Evolutionary conservation across 2,888 invertebrate species (phyloP).

Genomic region (Asteroscopus sphinx): DNA sequence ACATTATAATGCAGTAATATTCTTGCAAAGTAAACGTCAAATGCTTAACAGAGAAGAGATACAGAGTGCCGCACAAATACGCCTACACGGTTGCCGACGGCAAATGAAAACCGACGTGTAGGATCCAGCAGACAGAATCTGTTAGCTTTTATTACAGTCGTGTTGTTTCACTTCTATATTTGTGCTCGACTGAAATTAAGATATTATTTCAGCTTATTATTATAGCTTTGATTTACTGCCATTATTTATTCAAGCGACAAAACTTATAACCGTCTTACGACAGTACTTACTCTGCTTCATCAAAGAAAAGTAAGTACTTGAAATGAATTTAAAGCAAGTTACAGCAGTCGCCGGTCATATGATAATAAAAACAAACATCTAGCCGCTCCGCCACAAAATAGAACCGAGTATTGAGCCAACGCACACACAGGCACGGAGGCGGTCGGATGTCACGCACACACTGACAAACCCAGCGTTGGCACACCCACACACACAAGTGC

Average conservation of each 20-base stretch:
- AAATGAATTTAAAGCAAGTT: slow-evolving; percentile 66
- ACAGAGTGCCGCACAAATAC: slow-evolving; percentile 61
- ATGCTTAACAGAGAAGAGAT: slow-evolving; percentile 21
- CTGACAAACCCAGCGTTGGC: slow-evolving; percentile 63
- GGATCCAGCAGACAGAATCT: slow-evolving; percentile 12
- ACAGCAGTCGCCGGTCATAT: slow-evolving; percentile 83
- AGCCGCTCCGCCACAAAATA: slow-evolving; percentile 86
- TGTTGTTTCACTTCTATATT: neutral
- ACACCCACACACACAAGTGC: slow-evolving; percentile 75
- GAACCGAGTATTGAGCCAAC: slow-evolving; percentile 88
- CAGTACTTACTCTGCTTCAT: slow-evolving; percentile 20
- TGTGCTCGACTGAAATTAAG: neutral
- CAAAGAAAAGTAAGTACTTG: slow-evolving; percentile 33
- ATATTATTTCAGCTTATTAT: neutral
- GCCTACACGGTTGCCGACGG: slow-evolving; percentile 66
- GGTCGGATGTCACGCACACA: slow-evolving; percentile 86
- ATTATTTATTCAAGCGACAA: slow-evolving; percentile 16
- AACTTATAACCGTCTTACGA: slow-evolving; percentile 20
- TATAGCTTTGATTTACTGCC: slow-evolving; percentile 1
- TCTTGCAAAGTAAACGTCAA: slow-evolving; percentile 15
- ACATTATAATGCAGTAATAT: slow-evolving; percentile 1
- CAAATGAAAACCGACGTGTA: slow-evolving; percentile 38
- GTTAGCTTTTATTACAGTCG: neutral
- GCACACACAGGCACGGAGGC: slow-evolving; percentile 72
- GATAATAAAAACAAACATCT: slow-evolving; percentile 90